Conservation (phyloP, 2,888 invertebrate genomes). For the Podotricha telesiphe region DNA sequence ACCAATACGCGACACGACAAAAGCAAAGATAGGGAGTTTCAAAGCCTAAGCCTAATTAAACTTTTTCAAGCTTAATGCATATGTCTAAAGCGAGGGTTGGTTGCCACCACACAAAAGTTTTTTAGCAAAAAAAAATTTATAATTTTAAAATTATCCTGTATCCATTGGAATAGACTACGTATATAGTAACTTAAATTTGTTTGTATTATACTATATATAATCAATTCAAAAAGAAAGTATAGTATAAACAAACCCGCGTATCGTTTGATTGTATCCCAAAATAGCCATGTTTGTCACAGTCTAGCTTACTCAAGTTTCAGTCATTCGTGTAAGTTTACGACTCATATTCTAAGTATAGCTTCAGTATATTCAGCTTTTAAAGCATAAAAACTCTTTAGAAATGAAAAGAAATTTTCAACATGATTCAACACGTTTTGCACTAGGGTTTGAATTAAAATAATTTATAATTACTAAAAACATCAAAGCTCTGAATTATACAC, state of each 20-base stretch:
- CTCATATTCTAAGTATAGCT: constrained; percentile 43
- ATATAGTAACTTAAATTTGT: background rate
- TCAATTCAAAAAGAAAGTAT: no score
- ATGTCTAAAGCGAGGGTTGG: background rate
- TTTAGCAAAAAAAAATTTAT: no score
- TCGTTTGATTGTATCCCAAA: constrained; percentile 36
- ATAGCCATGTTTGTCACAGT: constrained; percentile 39
- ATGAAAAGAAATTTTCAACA: constrained; percentile 26
- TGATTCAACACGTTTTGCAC: constrained; percentile 30
- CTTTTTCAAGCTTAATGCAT: background rate
- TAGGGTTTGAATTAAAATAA: background rate
- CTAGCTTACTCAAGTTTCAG: constrained; percentile 43
- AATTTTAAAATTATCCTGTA: no score
- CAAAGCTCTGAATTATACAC: background rate
- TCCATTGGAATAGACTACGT: background rate
- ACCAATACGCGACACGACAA: no score
- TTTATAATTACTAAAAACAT: constrained; percentile 1
- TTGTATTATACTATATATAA: background rate
- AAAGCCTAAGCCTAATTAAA: no score
- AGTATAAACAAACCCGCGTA: constrained; percentile 22
- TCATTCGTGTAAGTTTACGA: constrained; percentile 42
- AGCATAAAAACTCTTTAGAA: constrained; percentile 28
- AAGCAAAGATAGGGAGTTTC: no score
- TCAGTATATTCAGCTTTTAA: constrained; percentile 32
- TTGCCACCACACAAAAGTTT: no score